phyloP scores from a whole-genome alignment of 2,113 vertebrate genomes.

The Micronycteris hirsuta region DNA sequence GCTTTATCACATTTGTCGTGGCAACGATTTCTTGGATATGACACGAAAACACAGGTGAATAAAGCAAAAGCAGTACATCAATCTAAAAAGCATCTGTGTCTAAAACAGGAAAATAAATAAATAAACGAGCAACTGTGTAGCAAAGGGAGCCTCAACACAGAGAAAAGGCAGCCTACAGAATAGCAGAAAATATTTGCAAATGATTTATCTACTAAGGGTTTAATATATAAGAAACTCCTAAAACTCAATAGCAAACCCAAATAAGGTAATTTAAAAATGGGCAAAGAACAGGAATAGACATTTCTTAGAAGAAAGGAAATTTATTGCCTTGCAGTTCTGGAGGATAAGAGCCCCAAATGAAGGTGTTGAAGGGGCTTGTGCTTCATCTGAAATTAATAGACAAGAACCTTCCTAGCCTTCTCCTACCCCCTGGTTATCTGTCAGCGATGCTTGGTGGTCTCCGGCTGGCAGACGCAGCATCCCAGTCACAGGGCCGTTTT shows the following conservation, averaged over 20 bases:
- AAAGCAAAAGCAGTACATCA: neutral
- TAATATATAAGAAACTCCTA: neutral
- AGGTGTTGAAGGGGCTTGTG: neutral
- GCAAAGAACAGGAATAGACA: neutral
- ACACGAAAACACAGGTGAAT: neutral
- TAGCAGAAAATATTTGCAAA: neutral
- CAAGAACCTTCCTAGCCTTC: neutral
- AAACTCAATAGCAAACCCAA: neutral
- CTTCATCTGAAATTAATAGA: neutral
- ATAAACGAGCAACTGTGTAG: too few species aligned
- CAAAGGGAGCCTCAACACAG: neutral
- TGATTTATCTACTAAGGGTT: neutral
- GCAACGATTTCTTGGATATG: neutral
- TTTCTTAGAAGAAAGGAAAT: neutral
- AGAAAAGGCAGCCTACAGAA: neutral
- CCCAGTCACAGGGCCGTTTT: neutral
- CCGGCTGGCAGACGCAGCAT: neutral
- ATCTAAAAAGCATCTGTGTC: neutral
- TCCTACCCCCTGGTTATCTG: too few species aligned
- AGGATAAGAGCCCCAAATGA: neutral
- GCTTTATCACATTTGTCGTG: neutral
- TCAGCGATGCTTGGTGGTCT: neutral
- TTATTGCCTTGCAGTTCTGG: neutral
- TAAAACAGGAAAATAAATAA: too few species aligned
- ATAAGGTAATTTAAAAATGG: neutral